phyloP scores from a whole-genome alignment of 2,113 vertebrate species.

The Albula glossodonta region DNA sequence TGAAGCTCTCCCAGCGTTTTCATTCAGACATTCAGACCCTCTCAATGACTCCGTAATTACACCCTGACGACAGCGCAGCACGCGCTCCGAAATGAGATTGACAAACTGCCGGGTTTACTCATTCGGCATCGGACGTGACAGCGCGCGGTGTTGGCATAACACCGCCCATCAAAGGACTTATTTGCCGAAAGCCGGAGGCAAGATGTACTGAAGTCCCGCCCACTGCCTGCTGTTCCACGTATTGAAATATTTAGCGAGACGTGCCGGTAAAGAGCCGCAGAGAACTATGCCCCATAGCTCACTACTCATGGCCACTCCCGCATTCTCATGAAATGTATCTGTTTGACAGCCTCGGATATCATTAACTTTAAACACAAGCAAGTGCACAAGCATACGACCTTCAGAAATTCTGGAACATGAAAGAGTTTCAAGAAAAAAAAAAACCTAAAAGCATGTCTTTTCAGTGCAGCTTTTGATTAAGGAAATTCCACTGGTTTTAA shows the following conservation, averaged over 20 bases:
- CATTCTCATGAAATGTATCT: too few species aligned
- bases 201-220: background rate
- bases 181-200: background rate
- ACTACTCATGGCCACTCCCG: too few species aligned
- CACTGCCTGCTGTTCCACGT: background rate
- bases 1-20: background rate
- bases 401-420: too few species aligned
- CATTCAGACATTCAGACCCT: background rate
- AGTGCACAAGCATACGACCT: too few species aligned
- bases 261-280: too few species aligned
- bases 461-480: too few species aligned
- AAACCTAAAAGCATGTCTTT: too few species aligned
- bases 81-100: background rate
- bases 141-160: background rate
- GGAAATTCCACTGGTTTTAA: too few species aligned
- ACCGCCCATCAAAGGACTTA: background rate
- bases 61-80: background rate
- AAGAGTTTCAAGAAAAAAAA: too few species aligned
- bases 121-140: background rate
- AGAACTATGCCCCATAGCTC: too few species aligned
- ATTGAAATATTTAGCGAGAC: background rate
- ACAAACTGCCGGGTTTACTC: background rate
- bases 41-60: constrained; percentile 6
- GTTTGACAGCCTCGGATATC: too few species aligned
- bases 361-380: too few species aligned